These are phyloP conservation scores for Drosophila takahashii DNA, from an alignment of 1,140 invertebrate species.

Conservation along the genomic window DNA sequence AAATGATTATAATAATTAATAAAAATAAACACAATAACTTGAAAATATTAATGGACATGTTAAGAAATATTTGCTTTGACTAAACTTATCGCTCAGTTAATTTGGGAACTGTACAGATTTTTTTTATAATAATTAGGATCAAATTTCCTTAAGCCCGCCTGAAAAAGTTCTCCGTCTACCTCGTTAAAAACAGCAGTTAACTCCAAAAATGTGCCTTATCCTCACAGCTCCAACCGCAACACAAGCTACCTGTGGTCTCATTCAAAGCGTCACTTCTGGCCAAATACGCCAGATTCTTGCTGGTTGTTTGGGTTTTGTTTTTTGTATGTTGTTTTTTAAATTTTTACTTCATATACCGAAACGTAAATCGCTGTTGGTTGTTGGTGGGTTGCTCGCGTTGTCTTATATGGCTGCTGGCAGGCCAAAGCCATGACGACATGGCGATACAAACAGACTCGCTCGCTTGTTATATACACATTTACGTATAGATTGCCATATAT, in stretches of 20 bases:
- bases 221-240: conserved; percentile 22
- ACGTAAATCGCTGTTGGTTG: conserved; percentile 28
- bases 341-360: conserved; percentile 19
- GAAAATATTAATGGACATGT: too few relatives aligned
- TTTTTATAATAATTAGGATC: background rate
- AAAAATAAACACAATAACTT: too few relatives aligned
- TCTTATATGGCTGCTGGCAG: conserved; percentile 45
- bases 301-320: conserved; percentile 27
- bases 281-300: conserved; percentile 46
- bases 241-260: conserved; percentile 52
- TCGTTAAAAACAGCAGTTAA: conserved; percentile 6
- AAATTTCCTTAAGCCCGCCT: background rate
- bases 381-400: conserved; percentile 39
- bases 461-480: conserved; percentile 28
- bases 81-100: background rate
- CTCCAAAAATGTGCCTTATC: conserved; percentile 23
- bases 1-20: too few relatives aligned
- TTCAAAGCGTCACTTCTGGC: conserved; percentile 44
- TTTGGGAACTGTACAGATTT: background rate
- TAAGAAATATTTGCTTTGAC: background rate
- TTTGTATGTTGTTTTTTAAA: conserved; percentile 17
- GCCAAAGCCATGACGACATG: conserved; percentile 70
- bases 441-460: conserved; percentile 25
- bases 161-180: conserved; percentile 3
- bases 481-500: conserved; percentile 43